Percentiles rank a stretch among this genome's conserved stretches.
Evolutionary conservation across 2,797 vertebrate species (phyloP).

Genomic region (Linurgus olivaceus): DNA sequence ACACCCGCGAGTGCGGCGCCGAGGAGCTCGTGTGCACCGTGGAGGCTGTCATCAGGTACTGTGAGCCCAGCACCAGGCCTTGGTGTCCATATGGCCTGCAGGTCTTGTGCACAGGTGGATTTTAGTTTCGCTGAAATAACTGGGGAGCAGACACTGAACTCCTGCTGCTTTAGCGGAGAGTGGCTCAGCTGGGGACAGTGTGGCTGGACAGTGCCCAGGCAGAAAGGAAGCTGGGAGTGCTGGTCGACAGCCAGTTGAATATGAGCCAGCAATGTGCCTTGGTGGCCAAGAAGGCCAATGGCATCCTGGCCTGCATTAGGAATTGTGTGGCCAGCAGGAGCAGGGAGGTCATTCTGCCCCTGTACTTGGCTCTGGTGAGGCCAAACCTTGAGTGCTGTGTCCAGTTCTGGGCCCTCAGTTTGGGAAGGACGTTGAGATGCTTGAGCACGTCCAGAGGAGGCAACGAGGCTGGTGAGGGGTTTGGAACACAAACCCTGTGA

Average conservation of each 20-base stretch:
- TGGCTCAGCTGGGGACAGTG: background rate
- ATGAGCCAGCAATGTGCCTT: background rate
- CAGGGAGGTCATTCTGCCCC: background rate
- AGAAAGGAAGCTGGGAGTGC: no score
- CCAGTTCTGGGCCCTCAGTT: background rate
- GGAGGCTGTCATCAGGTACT: slow-evolving; percentile 96
- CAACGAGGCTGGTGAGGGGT: no score
- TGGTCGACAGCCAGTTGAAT: no score
- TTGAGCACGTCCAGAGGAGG: no score
- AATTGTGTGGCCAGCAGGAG: background rate
- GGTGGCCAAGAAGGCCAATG: background rate
- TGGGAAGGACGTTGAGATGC: no score
- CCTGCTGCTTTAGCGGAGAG: background rate
- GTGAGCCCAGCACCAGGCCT: background rate
- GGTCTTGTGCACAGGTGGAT: background rate
- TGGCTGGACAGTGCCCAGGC: no score
- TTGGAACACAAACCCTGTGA: background rate
- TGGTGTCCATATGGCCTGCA: background rate
- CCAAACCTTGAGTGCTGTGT: background rate
- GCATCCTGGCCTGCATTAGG: background rate
- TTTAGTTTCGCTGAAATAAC: background rate
- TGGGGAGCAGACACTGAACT: background rate
- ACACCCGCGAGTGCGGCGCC: slow-evolving; percentile 94
- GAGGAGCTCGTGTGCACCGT: slow-evolving; percentile 98
- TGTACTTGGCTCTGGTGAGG: accelerated